These are phyloP conservation scores for Trichonephila inaurata DNA, from an alignment of 1,140 invertebrate genomes.

Conservation along the genomic window DNA sequence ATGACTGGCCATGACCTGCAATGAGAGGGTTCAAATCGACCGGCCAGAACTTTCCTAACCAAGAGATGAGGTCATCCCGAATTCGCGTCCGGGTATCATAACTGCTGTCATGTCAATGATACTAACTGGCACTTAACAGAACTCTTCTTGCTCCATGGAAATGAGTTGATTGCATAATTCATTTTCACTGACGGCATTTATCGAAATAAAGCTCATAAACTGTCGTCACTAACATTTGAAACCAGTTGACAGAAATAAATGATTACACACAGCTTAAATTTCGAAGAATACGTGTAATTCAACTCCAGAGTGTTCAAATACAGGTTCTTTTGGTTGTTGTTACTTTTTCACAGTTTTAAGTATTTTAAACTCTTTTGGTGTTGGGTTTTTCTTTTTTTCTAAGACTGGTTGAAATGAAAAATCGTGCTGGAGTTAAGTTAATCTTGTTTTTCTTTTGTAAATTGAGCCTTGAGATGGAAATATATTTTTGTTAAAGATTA, in stretches of 20 bases:
- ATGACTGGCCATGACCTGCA: constrained; percentile 22
- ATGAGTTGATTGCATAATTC: neutral
- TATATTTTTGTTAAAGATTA: no score
- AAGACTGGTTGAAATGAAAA: no score
- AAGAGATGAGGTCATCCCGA: constrained; percentile 24
- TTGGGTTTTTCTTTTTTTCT: no score
- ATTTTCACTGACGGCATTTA: neutral
- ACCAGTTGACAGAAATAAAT: neutral
- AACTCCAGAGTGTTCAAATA: no score
- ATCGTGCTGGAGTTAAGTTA: no score
- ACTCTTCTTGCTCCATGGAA: neutral
- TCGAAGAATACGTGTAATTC: no score
- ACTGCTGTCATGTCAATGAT: constrained; percentile 39
- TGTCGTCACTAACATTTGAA: neutral
- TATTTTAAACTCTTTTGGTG: no score
- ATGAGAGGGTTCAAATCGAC: neutral
- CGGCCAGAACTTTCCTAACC: neutral
- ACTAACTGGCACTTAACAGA: constrained; percentile 7
- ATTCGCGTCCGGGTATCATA: constrained; percentile 35
- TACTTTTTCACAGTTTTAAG: no score
- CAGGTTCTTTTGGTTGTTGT: no score
- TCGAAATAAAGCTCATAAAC: neutral
- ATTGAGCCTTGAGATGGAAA: no score
- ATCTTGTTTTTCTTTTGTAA: no score
- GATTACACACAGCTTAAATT: neutral